Percentiles rank a stretch among this genome's conserved stretches.
Evolutionary conservation across 2,888 invertebrate species (phyloP).

Genomic region (Nomada ferruginata): DNA sequence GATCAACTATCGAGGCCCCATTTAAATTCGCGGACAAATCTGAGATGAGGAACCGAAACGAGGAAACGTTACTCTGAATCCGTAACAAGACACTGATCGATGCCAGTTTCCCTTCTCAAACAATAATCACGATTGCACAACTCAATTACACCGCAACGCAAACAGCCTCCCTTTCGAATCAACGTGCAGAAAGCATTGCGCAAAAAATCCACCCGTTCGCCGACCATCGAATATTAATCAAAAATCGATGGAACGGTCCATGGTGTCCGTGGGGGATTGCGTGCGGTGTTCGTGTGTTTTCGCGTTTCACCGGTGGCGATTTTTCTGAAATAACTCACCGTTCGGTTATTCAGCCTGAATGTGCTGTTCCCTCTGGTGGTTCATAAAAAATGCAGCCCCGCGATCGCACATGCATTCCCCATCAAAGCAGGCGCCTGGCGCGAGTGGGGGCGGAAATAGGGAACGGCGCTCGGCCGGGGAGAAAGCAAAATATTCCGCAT

Average conservation of each 20-base stretch:
- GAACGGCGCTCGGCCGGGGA: not conserved
- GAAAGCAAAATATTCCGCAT: constrained; percentile 49
- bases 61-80: not conserved
- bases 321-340: constrained; percentile 25
- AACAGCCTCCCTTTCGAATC: too few relatives aligned
- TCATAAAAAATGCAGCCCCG: constrained; percentile 56
- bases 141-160: too few relatives aligned
- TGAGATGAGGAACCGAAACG: not conserved
- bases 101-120: too few relatives aligned
- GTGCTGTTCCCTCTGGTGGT: not conserved
- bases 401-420: constrained; percentile 51
- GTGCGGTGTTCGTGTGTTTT: constrained; percentile 4
- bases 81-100: not conserved
- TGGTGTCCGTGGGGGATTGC: not conserved
- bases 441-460: not conserved
- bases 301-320: constrained; percentile 22
- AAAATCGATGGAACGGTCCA: constrained; percentile 11
- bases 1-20: too few relatives aligned
- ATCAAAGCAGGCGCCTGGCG: constrained; percentile 32
- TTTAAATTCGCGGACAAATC: too few relatives aligned
- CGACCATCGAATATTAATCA: constrained; percentile 25
- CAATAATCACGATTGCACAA: too few relatives aligned
- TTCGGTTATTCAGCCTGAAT: constrained; percentile 29
- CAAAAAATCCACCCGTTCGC: not conserved
- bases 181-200: not conserved